A percentile compares a stretch with the other conserved stretches of the same genome.
phyloP scores from a whole-genome alignment of 1,140 invertebrate genomes.

The Bombus affinis region DNA sequence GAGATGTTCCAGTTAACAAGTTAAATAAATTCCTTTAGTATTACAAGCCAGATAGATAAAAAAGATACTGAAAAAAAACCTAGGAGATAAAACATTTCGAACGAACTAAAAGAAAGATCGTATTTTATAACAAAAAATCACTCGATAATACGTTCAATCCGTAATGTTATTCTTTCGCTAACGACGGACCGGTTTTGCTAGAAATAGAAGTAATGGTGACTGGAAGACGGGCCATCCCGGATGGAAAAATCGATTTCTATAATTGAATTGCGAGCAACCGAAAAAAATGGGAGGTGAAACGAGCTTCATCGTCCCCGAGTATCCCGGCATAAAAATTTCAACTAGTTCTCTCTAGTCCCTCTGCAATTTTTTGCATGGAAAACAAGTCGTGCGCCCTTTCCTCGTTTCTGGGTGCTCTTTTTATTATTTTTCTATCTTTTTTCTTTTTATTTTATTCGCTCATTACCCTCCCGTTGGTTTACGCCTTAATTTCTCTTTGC shows the following conservation, averaged over 20 bases:
- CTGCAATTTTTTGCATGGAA: constrained; percentile 5
- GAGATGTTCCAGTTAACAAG: no score
- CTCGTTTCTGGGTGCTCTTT: background rate
- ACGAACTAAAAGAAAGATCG: no score
- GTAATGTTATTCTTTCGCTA: constrained; percentile 17
- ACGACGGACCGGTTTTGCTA: background rate
- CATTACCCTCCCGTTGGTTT: constrained; percentile 62
- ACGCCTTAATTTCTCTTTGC: constrained; percentile 65
- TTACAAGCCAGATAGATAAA: no score
- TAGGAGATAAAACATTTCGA: no score
- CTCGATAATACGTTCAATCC: background rate
- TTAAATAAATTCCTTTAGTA: no score
- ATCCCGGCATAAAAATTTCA: constrained; percentile 6
- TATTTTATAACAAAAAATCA: background rate
- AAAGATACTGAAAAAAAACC: no score
- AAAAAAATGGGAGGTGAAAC: background rate
- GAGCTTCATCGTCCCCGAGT: constrained; percentile 1
- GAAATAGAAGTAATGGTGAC: constrained; percentile 1
- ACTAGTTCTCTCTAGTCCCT: background rate
- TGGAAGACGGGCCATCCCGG: background rate
- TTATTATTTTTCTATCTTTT: constrained; percentile 12
- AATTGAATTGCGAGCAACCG: constrained; percentile 18
- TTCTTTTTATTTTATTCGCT: constrained; percentile 49
- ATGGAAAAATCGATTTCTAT: constrained; percentile 20
- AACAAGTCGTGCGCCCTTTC: constrained; percentile 23